Conservation (phyloP, 2,113 vertebrate species). For the Chauna torquata region DNA sequence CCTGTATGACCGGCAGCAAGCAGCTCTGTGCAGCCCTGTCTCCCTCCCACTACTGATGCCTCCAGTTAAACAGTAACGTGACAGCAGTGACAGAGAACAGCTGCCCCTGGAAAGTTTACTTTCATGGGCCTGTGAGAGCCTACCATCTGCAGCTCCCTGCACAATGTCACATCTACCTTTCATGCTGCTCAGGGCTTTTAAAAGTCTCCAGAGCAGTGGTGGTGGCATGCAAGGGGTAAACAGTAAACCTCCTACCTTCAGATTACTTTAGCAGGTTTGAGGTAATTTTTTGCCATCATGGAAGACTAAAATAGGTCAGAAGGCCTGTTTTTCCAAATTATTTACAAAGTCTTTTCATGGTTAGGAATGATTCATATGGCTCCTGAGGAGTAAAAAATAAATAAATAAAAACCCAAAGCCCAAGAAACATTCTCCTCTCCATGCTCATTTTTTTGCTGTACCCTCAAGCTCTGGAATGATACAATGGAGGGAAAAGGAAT, state of each 20-base stretch:
- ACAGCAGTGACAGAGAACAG: slow-evolving; percentile 12
- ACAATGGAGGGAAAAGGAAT: background rate
- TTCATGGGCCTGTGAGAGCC: background rate
- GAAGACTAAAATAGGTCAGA: background rate
- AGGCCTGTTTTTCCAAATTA: background rate
- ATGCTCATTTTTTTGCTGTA: background rate
- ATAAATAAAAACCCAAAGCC: background rate
- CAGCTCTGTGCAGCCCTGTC: background rate
- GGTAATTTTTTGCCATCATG: background rate
- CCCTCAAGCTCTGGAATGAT: background rate
- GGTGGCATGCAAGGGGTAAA: background rate
- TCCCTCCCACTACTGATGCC: background rate
- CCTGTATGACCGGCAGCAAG: rapidly evolving
- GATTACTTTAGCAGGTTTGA: background rate
- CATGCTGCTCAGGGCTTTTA: background rate
- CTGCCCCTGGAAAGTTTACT: background rate
- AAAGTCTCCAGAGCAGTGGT: background rate
- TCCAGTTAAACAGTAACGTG: rapidly evolving
- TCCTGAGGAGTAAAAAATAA: background rate
- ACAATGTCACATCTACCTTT: background rate
- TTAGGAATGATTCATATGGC: background rate
- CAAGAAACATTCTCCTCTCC: background rate
- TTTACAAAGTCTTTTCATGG: background rate
- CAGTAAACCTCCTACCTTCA: background rate
- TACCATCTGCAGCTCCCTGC: background rate